Percentiles rank a stretch among this genome's conserved stretches.
phyloP scores from a whole-genome alignment of 2,888 invertebrate species.

The Tipula lateralis region DNA sequence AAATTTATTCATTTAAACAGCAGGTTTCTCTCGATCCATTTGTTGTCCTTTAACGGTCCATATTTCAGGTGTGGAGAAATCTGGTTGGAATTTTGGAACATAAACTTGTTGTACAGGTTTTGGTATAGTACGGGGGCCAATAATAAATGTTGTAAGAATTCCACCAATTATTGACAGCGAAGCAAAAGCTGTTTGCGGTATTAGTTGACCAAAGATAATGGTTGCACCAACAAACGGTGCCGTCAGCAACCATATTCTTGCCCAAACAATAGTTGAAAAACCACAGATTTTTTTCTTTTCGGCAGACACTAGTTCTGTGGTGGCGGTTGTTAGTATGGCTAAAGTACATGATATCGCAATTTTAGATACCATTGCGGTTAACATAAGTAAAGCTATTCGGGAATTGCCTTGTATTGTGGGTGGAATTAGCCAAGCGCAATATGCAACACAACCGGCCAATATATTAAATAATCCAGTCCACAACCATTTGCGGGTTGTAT shows the following conservation, averaged over 20 bases:
- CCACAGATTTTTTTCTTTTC: conserved; percentile 47
- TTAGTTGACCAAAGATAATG: conserved; percentile 45
- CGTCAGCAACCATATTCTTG: conserved; percentile 47
- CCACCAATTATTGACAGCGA: conserved; percentile 46
- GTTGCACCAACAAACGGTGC: conserved; percentile 49
- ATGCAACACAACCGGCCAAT: conserved; percentile 45
- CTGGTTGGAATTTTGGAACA: conserved; percentile 42
- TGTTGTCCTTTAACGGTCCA: conserved; percentile 44
- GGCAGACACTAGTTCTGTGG: conserved; percentile 46
- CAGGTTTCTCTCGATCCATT: not conserved
- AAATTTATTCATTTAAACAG: not conserved
- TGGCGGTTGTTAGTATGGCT: conserved; percentile 48
- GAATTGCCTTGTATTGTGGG: conserved; percentile 41
- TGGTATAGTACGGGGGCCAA: conserved; percentile 46
- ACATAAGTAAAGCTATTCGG: conserved; percentile 46
- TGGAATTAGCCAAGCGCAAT: conserved; percentile 48
- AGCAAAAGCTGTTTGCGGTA: conserved; percentile 47
- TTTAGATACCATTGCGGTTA: conserved; percentile 49
- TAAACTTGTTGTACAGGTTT: conserved; percentile 39
- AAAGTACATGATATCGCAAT: conserved; percentile 48
- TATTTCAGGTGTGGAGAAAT: conserved; percentile 39
- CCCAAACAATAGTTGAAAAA: conserved; percentile 49
- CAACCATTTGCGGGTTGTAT: conserved; percentile 46
- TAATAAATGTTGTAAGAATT: conserved; percentile 43
- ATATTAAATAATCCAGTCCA: conserved; percentile 48